Evolutionary conservation across 2,113 vertebrate species (phyloP).

Genomic region (Tiliqua scincoides): DNA sequence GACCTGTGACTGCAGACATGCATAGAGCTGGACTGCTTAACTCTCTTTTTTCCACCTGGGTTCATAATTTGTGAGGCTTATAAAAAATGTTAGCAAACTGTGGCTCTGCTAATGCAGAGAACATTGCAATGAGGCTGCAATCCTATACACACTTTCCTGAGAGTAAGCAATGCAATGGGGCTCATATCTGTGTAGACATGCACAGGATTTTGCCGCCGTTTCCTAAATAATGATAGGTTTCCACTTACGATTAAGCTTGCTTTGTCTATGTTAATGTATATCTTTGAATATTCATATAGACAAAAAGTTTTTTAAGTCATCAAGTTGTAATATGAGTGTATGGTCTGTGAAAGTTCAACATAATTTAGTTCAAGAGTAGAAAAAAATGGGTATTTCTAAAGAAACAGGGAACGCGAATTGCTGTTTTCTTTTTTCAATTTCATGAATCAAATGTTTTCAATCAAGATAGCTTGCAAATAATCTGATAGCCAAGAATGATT

Average conservation of each 20-base stretch:
- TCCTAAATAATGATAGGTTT: conserved; percentile 2
- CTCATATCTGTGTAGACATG: too few species aligned
- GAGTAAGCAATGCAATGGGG: too few species aligned
- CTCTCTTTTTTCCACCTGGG: background rate
- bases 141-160: too few species aligned
- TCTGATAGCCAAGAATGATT: conserved; percentile 25
- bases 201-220: too few species aligned
- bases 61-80: background rate
- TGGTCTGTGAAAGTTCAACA: background rate
- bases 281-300: conserved; percentile 5
- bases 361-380: background rate
- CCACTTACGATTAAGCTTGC: background rate
- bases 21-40: background rate
- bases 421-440: conserved; percentile 2
- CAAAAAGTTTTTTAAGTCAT: background rate
- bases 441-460: background rate
- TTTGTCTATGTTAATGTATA: background rate
- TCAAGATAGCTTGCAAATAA: conserved; percentile 3
- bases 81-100: background rate
- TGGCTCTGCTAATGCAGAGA: background rate
- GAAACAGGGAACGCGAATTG: background rate
- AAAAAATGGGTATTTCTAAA: background rate
- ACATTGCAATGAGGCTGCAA: too few species aligned
- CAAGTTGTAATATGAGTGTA: background rate
- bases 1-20: background rate